Evolutionary conservation across 2,113 vertebrate genomes (phyloP).

Genomic region (Strix uralensis): DNA sequence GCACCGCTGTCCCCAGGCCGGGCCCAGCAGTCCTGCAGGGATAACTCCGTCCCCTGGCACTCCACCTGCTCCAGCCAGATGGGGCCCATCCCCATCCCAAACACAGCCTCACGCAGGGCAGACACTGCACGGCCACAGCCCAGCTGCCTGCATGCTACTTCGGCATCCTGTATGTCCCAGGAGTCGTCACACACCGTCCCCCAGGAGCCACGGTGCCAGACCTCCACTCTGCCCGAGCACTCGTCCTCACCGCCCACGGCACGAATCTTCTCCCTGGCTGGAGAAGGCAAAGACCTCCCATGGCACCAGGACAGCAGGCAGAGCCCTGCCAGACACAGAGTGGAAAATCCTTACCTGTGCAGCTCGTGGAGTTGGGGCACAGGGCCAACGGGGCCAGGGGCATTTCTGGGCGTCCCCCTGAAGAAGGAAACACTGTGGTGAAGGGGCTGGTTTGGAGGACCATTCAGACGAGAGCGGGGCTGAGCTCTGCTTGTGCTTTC

Average conservation of each 20-base stretch:
- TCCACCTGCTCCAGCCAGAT: constrained; percentile 51
- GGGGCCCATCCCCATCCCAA: background rate
- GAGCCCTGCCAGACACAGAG: background rate
- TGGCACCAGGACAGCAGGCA: background rate
- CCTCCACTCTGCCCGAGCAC: background rate
- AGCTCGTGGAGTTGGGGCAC: background rate
- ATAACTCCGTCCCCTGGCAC: constrained; percentile 16
- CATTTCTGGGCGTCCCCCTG: background rate
- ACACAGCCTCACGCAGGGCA: background rate
- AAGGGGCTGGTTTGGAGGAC: background rate
- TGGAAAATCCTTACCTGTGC: background rate
- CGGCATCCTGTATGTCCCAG: background rate
- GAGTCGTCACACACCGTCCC: background rate
- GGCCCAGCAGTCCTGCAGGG: constrained; percentile 27
- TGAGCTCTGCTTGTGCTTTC: background rate
- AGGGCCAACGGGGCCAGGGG: rapidly evolving
- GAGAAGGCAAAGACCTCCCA: background rate
- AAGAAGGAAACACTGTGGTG: background rate
- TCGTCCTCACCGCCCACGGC: background rate
- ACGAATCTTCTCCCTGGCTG: background rate
- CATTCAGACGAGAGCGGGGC: no score
- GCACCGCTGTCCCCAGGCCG: background rate
- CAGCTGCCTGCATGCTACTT: background rate
- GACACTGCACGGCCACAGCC: background rate
- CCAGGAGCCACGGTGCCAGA: background rate